Evolutionary conservation across 2,113 vertebrate genomes (phyloP).

Genomic region (Cyprinodon variegatus): DNA sequence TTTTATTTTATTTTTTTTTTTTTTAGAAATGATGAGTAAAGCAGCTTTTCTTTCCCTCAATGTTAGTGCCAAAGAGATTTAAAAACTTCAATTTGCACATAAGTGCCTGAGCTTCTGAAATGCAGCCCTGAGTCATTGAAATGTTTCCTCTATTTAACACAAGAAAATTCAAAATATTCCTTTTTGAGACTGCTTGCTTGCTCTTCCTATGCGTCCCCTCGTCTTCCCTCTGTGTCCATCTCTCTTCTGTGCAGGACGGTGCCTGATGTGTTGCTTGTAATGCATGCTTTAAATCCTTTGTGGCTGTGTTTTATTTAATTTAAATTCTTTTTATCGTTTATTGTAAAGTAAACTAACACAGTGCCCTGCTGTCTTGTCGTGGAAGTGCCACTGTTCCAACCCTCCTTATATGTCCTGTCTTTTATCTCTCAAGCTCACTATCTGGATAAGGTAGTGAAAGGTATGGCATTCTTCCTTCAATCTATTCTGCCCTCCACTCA

Average conservation of each 20-base stretch:
- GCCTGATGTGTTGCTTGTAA: conserved; percentile 62
- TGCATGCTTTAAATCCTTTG: conserved; percentile 66
- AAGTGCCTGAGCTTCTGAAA: conserved; percentile 59
- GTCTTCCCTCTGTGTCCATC: conserved; percentile 40
- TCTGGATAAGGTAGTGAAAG: conserved; percentile 99
- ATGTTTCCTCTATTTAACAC: conserved; percentile 51
- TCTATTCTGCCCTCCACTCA: conserved; percentile 68
- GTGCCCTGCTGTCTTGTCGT: conserved; percentile 76
- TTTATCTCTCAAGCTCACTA: conserved; percentile 99
- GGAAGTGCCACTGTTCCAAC: conserved; percentile 83
- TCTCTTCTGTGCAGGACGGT: conserved; percentile 47
- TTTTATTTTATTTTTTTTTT: background rate
- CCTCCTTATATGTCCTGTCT: conserved; percentile 98
- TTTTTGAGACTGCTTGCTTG: conserved; percentile 27
- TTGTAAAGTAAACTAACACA: conserved; percentile 73
- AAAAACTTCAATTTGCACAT: conserved; percentile 49
- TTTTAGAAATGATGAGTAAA: conserved; percentile 46
- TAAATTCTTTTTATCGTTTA: conserved; percentile 31
- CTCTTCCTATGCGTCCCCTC: conserved; percentile 24
- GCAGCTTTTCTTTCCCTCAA: conserved; percentile 43
- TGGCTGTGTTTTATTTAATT: conserved; percentile 39
- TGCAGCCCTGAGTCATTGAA: conserved; percentile 37
- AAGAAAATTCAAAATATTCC: conserved; percentile 47
- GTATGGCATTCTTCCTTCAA: conserved; percentile 94
- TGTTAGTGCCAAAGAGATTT: conserved; percentile 52